Percentiles rank a stretch among this genome's conserved stretches.
Conservation (phyloP, 2,113 vertebrate species). For the Pseudolaguvia tuberculata region DNA sequence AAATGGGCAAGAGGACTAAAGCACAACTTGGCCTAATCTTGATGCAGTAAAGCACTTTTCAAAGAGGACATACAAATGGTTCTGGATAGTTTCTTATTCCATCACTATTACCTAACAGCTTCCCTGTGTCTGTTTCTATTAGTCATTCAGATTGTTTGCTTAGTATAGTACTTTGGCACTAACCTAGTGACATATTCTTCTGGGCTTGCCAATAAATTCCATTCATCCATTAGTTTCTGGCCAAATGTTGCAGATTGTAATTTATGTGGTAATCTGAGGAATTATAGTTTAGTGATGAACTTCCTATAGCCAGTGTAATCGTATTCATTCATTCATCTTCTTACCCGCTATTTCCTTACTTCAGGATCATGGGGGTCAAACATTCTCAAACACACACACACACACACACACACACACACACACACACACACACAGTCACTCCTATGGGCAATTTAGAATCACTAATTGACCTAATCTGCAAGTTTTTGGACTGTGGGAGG, state of each 20-base stretch:
- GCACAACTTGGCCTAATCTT: constrained; percentile 1
- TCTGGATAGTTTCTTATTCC: background rate
- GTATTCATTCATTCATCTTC: no score
- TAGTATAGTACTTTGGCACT: constrained; percentile 14
- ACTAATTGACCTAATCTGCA: no score
- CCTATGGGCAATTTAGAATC: no score
- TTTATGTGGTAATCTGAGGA: background rate
- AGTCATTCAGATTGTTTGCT: background rate
- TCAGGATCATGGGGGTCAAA: no score
- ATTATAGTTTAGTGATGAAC: background rate
- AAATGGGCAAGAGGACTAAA: constrained; percentile 20
- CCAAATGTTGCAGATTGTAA: constrained; percentile 4
- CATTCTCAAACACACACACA: no score
- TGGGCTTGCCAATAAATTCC: constrained; percentile 19
- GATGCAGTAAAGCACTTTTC: constrained; percentile 12
- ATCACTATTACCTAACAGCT: constrained; percentile 3
- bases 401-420: no score
- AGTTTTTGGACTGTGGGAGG: no score
- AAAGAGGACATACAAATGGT: background rate
- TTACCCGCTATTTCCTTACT: no score
- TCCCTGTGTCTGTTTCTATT: background rate
- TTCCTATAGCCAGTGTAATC: background rate
- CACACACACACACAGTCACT: no score
- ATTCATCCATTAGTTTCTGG: constrained; percentile 10
- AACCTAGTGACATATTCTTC: constrained; percentile 32